Conservation (phyloP, 2,113 vertebrate genomes). For the Equus quagga region DNA sequence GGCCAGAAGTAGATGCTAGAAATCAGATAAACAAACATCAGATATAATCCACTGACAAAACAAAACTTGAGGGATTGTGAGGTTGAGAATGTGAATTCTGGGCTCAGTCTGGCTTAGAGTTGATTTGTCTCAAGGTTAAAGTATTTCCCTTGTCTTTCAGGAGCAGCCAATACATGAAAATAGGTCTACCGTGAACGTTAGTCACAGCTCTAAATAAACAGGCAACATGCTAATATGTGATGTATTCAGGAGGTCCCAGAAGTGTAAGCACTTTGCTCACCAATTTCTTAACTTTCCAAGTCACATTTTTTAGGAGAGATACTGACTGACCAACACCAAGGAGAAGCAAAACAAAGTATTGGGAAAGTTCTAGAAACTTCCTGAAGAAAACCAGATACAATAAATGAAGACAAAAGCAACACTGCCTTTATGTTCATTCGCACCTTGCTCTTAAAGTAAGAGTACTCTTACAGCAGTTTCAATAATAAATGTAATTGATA, state of each 20-base stretch:
- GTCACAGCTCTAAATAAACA: neutral
- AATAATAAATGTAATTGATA: conserved; percentile 59
- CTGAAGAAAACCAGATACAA: neutral
- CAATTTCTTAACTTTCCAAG: neutral
- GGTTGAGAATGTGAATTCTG: neutral
- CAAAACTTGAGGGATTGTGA: neutral
- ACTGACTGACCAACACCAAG: neutral
- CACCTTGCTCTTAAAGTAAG: neutral
- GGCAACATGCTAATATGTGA: neutral
- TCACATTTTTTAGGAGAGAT: conserved; percentile 38
- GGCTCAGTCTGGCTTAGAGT: neutral
- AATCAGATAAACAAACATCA: conserved; percentile 57
- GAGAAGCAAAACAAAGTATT: neutral
- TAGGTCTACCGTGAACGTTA: neutral
- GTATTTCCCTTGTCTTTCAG: conserved; percentile 30
- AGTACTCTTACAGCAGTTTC: neutral
- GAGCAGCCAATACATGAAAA: neutral
- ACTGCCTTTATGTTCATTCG: conserved; percentile 2
- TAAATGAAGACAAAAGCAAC: conserved; percentile 29
- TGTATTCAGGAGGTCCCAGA: neutral
- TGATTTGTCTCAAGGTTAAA: conserved; percentile 44
- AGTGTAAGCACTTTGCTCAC: neutral
- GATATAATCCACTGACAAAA: conserved; percentile 60
- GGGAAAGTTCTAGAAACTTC: neutral
- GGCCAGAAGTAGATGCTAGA: conserved; percentile 54